Base-by-base conservation (phyloP, 2,888 invertebrate genomes). In the Papilio elwesi region DNA sequence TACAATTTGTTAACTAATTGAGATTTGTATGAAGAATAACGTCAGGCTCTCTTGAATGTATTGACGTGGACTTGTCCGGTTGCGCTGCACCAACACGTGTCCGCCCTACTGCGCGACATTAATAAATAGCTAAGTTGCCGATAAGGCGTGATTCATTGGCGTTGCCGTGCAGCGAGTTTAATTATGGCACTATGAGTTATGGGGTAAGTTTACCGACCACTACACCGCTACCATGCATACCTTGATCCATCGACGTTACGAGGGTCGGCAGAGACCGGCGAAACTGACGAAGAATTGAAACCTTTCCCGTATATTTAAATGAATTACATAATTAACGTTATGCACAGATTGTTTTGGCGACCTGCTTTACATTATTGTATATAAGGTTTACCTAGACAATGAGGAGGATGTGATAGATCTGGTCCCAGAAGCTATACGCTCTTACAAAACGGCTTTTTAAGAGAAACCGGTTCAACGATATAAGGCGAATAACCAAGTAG, bases 81-180 rank as follows among this genome's bases (percentile, higher is more conserved):
- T 8, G 12, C 43, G 6, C 12, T 36, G 12, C 9, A 11, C 5
- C 11, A 16, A 53, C 0, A 3, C 47, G n/a, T 67, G 66, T 38
- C 49, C 55, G 4, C 71, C 47, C 15, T 47, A 59, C 53, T 36
- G 52, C 51, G 51, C 53, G 62, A 59, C 68, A 16, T 52, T 59
- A 71, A 74, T 76, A 75, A 75, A 76, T 76, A 73, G 55, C 72
- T 8, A 66, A 66, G 70, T 69, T 55, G 51, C 68, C 70, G 73
- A 76, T 76, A 76, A 74, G 68, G 48, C 26, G 47, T 74, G 76
- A 78, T 77, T 75, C 74, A 77, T 70, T 36, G 70, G 64, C 36
- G n/a, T 70, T 36, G 69, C 67, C 47, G n/a, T 36, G 12, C 69
- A 43, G 63, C 59, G 12, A 71, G 67, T 65, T 74, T 74, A 75